Conservation (phyloP, 1,140 invertebrate species). For the Drosophila parabipectinata region DNA sequence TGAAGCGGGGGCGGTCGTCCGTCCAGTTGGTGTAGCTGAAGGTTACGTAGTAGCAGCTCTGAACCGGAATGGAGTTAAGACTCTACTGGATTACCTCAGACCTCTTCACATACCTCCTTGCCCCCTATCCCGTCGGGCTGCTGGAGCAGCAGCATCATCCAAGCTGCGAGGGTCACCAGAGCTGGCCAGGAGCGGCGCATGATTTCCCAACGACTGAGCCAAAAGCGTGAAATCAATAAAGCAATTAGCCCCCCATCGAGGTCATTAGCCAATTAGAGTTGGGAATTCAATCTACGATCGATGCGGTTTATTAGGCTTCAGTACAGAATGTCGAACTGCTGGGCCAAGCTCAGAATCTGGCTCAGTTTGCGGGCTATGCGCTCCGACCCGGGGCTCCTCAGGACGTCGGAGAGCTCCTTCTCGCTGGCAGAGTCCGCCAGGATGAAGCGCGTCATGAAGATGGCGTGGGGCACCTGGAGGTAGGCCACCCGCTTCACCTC, state of each 20-base stretch:
- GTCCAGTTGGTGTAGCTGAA: conserved; percentile 67
- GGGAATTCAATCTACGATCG: neutral
- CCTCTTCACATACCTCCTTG: conserved; percentile 46
- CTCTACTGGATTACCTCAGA: no score
- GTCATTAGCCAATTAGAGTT: conserved; percentile 20
- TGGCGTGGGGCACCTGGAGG: conserved; percentile 68
- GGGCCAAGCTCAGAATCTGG: conserved; percentile 52
- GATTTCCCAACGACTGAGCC: conserved; percentile 3
- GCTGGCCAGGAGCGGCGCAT: conserved; percentile 14
- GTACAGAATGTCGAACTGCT: conserved; percentile 57
- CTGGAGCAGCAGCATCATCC: conserved; percentile 13
- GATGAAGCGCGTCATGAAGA: conserved; percentile 76
- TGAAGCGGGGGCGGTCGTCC: conserved; percentile 57
- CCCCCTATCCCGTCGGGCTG: conserved; percentile 9
- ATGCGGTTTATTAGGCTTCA: neutral
- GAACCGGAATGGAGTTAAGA: no score
- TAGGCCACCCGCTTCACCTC: conserved; percentile 66
- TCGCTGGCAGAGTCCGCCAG: conserved; percentile 49
- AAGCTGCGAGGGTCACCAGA: conserved; percentile 5
- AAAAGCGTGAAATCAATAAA: neutral
- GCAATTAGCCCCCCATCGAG: conserved; percentile 26
- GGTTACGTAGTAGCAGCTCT: conserved; percentile 55
- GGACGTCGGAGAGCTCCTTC: conserved; percentile 41
- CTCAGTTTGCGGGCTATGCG: conserved; percentile 47
- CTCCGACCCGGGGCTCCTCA: conserved; percentile 45